Base-by-base conservation (phyloP, 2,113 vertebrate species). In the Laticauda colubrina region DNA sequence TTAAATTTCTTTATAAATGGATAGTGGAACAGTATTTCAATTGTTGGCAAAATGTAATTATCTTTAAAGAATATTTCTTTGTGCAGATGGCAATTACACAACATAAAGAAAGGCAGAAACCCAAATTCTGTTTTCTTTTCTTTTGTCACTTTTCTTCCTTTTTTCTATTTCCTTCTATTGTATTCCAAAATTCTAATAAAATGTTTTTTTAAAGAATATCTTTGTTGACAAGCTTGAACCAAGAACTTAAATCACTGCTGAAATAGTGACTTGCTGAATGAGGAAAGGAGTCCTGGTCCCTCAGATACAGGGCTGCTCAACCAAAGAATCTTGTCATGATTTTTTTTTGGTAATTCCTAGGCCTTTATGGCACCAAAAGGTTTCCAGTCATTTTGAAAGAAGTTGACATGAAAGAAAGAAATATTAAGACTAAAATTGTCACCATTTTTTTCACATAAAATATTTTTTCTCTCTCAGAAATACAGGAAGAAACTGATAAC, bases 11-110 rank as follows among this genome's bases (percentile, higher is more conserved):
- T 53, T n/a, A 34, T 34, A 85, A 7, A 45, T 57, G 45, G 57
- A 18, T 81, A 89, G 51, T 54, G 54, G 87, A 93, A 94, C 39
- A 26, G 54, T 45, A 11, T 88, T 86, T 90, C 89, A 91, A 21
- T 81, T 89, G 11, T 15, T 85, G 7, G 29, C 90, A 59, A 86
- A 87, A 29, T 61, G 20, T 59, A 4, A 59, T 34, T 51, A 91
- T 10, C 54, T 87, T 53, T 61, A 91, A 7, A 15, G 10, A 87
- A 61, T 53, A 91, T 61, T 48, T 90, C 48, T 26, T 64, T 51
- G 23, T 23, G 24, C 54, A 85, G 85, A 56, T 18, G 12, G 53
- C 34, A 85, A 12, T 81, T 81, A 81, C 69, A 21, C 34, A 39
- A 81, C 34, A 81, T 34, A 81, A 81, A 23, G 20, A 81, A 81